phyloP scores from a whole-genome alignment of 2,888 invertebrate genomes.

The Dasysyrphus albostriatus region DNA sequence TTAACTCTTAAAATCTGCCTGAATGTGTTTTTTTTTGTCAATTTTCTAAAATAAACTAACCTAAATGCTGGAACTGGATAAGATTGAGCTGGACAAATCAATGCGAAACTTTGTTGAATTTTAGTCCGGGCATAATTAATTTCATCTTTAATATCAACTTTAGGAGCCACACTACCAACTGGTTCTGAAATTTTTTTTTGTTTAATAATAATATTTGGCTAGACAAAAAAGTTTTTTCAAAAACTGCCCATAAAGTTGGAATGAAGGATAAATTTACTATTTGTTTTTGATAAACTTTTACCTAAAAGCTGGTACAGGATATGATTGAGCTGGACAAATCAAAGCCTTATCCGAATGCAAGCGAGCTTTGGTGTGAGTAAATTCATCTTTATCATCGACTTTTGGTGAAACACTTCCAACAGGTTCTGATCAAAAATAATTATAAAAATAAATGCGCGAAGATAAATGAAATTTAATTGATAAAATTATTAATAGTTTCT shows the following conservation, averaged over 20 bases:
- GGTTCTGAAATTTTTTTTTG: conserved; percentile 81
- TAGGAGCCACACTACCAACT: conserved; percentile 85
- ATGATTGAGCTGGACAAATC: conserved; percentile 90
- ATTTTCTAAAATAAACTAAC: conserved; percentile 78
- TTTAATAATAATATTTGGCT: background rate
- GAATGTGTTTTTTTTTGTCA: conserved; percentile 71
- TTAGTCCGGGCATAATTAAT: conserved; percentile 85
- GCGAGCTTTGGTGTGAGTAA: conserved; percentile 80
- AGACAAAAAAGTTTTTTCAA: background rate
- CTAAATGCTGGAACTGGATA: conserved; percentile 90
- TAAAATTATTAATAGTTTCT: background rate
- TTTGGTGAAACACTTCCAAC: conserved; percentile 86
- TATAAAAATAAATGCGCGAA: too few relatives aligned
- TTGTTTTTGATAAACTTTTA: conserved; percentile 79
- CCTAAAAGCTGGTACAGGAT: conserved; percentile 83
- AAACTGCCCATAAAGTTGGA: conserved; percentile 77
- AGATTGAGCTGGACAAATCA: conserved; percentile 90
- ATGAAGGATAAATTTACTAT: conserved; percentile 85
- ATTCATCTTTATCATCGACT: conserved; percentile 88
- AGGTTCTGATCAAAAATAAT: conserved; percentile 82
- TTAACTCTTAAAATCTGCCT: conserved; percentile 66
- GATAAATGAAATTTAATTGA: background rate
- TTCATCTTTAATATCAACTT: conserved; percentile 85
- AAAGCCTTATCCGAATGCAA: conserved; percentile 85
- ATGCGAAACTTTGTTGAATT: conserved; percentile 84